Evolutionary conservation across 2,888 invertebrate genomes (phyloP).

Genomic region (Cloeon dipterum): DNA sequence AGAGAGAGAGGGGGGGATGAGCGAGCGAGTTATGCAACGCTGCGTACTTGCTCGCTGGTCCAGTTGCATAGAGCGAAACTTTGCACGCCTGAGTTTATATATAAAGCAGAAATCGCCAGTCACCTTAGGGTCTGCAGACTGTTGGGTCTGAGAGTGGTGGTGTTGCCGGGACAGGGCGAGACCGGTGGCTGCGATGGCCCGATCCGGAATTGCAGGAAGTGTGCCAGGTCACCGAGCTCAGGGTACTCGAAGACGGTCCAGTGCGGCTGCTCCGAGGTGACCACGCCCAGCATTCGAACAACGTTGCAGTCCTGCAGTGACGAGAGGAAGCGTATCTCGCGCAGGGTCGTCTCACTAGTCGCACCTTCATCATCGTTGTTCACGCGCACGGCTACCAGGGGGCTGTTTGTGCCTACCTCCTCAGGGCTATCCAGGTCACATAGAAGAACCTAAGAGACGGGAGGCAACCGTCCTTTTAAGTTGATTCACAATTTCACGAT

Average conservation of each 20-base stretch:
- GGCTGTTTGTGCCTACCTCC: slow-evolving; percentile 21
- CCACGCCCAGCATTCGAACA: slow-evolving; percentile 36
- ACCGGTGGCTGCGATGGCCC: background rate
- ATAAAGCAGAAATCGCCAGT: too few species aligned
- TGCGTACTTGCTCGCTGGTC: too few species aligned
- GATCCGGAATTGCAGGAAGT: slow-evolving; percentile 30
- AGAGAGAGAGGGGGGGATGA: too few species aligned
- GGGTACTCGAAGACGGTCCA: slow-evolving; percentile 52
- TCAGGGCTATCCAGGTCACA: slow-evolving; percentile 27
- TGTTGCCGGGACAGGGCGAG: slow-evolving; percentile 9
- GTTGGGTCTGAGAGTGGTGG: slow-evolving; percentile 17
- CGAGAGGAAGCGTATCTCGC: slow-evolving; percentile 44
- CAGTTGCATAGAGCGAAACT: too few species aligned
- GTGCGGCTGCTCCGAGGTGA: slow-evolving; percentile 32
- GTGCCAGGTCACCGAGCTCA: slow-evolving; percentile 48
- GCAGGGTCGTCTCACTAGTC: slow-evolving; percentile 22
- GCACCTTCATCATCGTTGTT: slow-evolving; percentile 19
- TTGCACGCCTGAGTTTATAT: too few species aligned
- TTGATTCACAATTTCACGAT: too few species aligned
- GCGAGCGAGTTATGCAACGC: too few species aligned
- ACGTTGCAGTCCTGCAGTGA: slow-evolving; percentile 41
- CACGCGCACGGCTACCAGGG: slow-evolving; percentile 27
- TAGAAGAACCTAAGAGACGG: slow-evolving; percentile 24
- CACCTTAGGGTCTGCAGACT: slow-evolving; percentile 19
- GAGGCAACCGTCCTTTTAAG: too few species aligned